These are phyloP conservation scores for Falcaria lacertinaria DNA, from an alignment of 2,888 invertebrate genomes.

Conservation along the genomic window DNA sequence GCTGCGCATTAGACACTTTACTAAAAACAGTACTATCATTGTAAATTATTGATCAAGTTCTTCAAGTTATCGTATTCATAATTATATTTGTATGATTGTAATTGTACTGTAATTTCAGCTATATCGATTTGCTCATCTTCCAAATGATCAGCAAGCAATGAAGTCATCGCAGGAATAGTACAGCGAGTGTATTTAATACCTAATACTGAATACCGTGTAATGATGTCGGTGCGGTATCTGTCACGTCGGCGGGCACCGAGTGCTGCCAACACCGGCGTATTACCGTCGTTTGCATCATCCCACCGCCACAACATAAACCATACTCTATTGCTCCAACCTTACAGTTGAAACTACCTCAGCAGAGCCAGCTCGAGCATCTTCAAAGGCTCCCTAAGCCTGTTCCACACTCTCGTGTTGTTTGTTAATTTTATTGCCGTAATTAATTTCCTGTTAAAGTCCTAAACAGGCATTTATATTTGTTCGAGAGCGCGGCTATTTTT, in stretches of 20 bases:
- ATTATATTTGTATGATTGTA: too few species aligned
- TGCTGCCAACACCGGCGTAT: slow-evolving; percentile 9
- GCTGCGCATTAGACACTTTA: too few species aligned
- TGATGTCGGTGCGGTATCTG: slow-evolving; percentile 8
- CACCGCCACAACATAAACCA: neutral
- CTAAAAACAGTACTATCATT: too few species aligned
- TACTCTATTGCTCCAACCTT: neutral
- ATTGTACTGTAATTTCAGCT: too few species aligned
- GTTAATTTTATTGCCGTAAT: slow-evolving; percentile 2
- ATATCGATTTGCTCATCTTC: too few species aligned
- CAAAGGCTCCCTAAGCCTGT: slow-evolving; percentile 7
- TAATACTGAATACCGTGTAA: too few species aligned
- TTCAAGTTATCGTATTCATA: too few species aligned
- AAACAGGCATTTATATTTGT: neutral
- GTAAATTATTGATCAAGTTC: too few species aligned
- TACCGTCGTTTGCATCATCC: slow-evolving; percentile 15
- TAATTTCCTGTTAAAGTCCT: slow-evolving; percentile 3
- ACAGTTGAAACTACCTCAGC: slow-evolving; percentile 1
- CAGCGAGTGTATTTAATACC: neutral
- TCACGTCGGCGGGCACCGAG: slow-evolving; percentile 9
- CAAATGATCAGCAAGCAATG: neutral
- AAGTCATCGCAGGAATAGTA: slow-evolving; percentile 1
- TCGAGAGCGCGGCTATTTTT: slow-evolving; percentile 1
- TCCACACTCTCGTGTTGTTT: slow-evolving; percentile 3
- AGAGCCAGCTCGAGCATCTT: neutral